Evolutionary conservation across 30 jellyfish, hydroid and myxozoan genomes (phyloP).

Genomic region (Aurelia aurita): DNA sequence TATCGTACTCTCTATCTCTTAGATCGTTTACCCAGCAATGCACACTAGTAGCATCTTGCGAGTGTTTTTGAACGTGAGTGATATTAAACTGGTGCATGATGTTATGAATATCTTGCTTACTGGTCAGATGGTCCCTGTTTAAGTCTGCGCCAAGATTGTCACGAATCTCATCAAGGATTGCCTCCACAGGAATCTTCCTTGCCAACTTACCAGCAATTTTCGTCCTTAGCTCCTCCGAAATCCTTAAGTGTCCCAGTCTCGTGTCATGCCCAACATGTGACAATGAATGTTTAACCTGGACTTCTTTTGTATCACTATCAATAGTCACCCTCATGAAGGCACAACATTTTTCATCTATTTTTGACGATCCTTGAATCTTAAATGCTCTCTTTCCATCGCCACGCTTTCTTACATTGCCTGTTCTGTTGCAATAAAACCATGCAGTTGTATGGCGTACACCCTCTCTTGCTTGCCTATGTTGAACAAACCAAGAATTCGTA

Average conservation of each 20-base stretch:
- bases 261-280: too few relatives aligned
- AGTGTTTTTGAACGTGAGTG: background rate
- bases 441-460: too few relatives aligned
- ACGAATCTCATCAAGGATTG: conserved; percentile 29
- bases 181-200: conserved; percentile 38
- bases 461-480: too few relatives aligned
- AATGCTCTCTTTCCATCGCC: too few relatives aligned
- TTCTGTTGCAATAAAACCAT: too few relatives aligned
- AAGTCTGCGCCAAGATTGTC: conserved; percentile 30
- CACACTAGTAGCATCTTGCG: background rate
- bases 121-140: conserved; percentile 34
- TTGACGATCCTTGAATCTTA: too few relatives aligned
- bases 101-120: conserved; percentile 33
- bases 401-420: too few relatives aligned
- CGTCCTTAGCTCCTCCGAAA: conserved; percentile 17
- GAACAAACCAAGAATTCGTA: conserved; percentile 11
- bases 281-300: too few relatives aligned
- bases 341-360: too few relatives aligned
- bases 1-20: conserved; percentile 27
- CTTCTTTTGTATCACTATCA: too few relatives aligned
- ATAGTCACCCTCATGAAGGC: too few relatives aligned
- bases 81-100: background rate
- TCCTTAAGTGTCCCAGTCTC: too few relatives aligned
- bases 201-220: conserved; percentile 35
- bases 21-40: conserved; percentile 18